These are phyloP conservation scores for Tridacna crocea DNA, from an alignment of 2,888 invertebrate genomes.

Conservation along the genomic window DNA sequence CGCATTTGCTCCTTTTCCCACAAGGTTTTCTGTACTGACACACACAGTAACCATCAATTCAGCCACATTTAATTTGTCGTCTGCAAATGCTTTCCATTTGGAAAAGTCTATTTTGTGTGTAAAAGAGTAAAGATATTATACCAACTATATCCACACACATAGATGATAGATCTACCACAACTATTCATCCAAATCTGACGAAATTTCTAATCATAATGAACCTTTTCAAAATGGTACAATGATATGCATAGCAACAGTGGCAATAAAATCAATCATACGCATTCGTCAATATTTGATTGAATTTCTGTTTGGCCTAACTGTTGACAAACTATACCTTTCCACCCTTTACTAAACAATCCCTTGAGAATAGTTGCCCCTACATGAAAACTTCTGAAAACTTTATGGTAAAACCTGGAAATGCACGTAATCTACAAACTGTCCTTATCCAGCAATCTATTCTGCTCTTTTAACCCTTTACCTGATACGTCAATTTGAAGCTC, in stretches of 20 bases:
- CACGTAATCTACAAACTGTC: too few species aligned
- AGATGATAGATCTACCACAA: neutral
- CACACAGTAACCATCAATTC: too few species aligned
- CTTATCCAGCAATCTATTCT: too few species aligned
- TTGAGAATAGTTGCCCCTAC: neutral
- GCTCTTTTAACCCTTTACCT: too few species aligned
- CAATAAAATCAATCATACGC: neutral
- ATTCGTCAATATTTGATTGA: slow-evolving; percentile 16
- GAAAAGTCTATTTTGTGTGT: too few species aligned
- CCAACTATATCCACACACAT: neutral
- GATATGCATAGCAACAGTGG: neutral
- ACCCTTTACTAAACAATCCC: neutral
- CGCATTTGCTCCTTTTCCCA: too few species aligned
- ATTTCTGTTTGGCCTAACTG: neutral
- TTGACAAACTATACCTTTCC: neutral
- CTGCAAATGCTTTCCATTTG: too few species aligned
- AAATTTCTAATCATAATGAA: neutral
- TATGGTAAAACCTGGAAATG: too few species aligned
- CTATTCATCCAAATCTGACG: neutral
- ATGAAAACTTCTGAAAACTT: too few species aligned
- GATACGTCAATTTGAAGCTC: too few species aligned
- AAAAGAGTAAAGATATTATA: neutral
- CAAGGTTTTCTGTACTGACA: too few species aligned
- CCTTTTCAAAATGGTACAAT: neutral
- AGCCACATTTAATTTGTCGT: too few species aligned